phyloP scores from a whole-genome alignment of 2,888 invertebrate species.

The Adelognathus sp. region DNA sequence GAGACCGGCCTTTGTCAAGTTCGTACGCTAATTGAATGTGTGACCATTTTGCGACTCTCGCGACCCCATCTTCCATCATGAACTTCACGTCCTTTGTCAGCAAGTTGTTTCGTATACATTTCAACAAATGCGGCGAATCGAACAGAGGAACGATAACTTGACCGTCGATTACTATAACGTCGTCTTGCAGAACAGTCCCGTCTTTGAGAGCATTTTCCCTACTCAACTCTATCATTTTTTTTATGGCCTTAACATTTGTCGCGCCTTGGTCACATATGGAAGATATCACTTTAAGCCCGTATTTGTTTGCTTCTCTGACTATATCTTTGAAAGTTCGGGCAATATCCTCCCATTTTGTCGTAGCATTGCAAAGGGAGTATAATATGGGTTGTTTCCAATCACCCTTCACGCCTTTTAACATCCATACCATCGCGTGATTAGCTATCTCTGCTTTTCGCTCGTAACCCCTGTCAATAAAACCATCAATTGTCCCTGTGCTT shows the following conservation, averaged over 20 bases:
- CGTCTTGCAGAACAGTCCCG: background rate
- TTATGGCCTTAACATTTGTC: background rate
- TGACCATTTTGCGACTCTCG: background rate
- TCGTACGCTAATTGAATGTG: background rate
- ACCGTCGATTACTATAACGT: background rate
- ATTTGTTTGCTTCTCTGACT: background rate
- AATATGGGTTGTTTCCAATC: background rate
- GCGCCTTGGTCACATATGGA: background rate
- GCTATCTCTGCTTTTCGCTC: background rate
- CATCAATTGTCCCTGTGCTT: background rate
- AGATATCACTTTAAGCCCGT: background rate
- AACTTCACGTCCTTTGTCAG: background rate
- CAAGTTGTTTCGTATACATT: background rate
- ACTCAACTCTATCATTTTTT: background rate
- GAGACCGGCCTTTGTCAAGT: background rate
- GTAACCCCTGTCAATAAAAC: background rate
- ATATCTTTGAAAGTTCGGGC: background rate
- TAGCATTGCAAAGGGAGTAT: background rate
- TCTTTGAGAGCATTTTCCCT: background rate
- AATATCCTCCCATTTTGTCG: background rate
- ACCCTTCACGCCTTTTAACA: constrained; percentile 1
- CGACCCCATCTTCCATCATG: background rate
- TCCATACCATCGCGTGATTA: constrained; percentile 12
- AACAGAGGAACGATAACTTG: background rate
- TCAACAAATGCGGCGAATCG: background rate